Conservation (phyloP, 2,888 invertebrate genomes). For the Nesidiocoris tenuis region DNA sequence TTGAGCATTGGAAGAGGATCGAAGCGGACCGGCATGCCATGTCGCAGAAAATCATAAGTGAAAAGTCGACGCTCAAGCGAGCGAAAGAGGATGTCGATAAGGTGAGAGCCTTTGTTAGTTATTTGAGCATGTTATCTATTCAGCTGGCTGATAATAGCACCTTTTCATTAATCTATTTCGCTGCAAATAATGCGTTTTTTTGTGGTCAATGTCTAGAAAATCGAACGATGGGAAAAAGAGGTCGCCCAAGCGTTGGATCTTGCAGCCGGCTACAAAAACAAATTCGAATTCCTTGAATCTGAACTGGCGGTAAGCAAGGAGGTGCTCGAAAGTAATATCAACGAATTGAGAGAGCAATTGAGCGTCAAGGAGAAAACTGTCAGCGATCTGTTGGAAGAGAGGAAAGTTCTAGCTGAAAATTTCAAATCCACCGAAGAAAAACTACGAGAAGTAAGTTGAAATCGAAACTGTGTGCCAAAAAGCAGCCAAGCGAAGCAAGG, state of each 20-base stretch:
- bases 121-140: neutral
- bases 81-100: slow-evolving; percentile 47
- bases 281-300: slow-evolving; percentile 60
- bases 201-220: slow-evolving; percentile 55
- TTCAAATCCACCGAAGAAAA: slow-evolving; percentile 63
- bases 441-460: slow-evolving; percentile 60
- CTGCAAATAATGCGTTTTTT: neutral
- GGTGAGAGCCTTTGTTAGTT: too few species aligned
- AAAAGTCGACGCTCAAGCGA: slow-evolving; percentile 42
- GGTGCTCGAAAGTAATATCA: slow-evolving; percentile 53
- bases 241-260: slow-evolving; percentile 69
- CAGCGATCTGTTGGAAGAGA: slow-evolving; percentile 60
- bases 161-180: too few species aligned
- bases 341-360: slow-evolving; percentile 53
- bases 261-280: slow-evolving; percentile 68
- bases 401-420: slow-evolving; percentile 62
- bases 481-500: too few species aligned
- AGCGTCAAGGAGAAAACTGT: slow-evolving; percentile 56
- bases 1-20: slow-evolving; percentile 53
- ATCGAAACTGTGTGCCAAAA: too few species aligned
- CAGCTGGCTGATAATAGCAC: neutral
- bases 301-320: slow-evolving; percentile 44
- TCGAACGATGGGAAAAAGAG: slow-evolving; percentile 67
- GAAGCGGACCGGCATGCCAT: slow-evolving; percentile 51
- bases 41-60: slow-evolving; percentile 49